Base-by-base conservation (phyloP, 2,797 vertebrate genomes). In the Smutsia temminckii region DNA sequence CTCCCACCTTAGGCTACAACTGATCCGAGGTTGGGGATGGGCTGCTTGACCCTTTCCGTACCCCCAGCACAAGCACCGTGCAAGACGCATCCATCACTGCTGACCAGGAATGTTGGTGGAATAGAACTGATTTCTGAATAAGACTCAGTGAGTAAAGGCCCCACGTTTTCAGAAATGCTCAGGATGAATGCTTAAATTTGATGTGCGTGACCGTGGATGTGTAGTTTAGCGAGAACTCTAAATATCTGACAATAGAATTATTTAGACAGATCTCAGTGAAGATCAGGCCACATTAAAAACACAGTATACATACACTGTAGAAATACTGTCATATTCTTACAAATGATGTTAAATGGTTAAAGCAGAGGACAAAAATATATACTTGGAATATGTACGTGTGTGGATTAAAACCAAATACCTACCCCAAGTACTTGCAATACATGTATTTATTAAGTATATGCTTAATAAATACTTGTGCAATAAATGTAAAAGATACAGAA, bases 21-120 rank as follows among this genome's bases (percentile, higher is more conserved):
- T 3, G 40, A n/a, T 17, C 27, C 42, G 9, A 75, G 46, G n/a
- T 69, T 71, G 42, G 13, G 10, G 3, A 2, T 10, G 37, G 21
- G 4, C 14, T 3, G 0, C 2, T 16, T 11, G 7, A 2, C 6
- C 20, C 14, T 32, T 23, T 25, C 18, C 5, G 0, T 68, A 12
- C 61, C 32, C 34, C 5, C 25, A 20, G 5, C 32, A 13, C 6
- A 11, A 37, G 59, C 51, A 4, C 6, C 10, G 25, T 4, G 0
- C 4, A 7, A 69, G 29, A 42, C 40, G n/a, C 8, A 6, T 20
- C 1, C 8, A 6, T 20, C 1, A 0, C 40, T 34, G 32, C 7
- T 9, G 12, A 29, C 2, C 2, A 3, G 2, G 8, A 13, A 27
- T 2, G 8, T 55, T 53, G 27, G 16, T 42, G 8, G 34, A 78